phyloP scores from a whole-genome alignment of 1,140 invertebrate species.

The Ptiloglossa arizonensis region DNA sequence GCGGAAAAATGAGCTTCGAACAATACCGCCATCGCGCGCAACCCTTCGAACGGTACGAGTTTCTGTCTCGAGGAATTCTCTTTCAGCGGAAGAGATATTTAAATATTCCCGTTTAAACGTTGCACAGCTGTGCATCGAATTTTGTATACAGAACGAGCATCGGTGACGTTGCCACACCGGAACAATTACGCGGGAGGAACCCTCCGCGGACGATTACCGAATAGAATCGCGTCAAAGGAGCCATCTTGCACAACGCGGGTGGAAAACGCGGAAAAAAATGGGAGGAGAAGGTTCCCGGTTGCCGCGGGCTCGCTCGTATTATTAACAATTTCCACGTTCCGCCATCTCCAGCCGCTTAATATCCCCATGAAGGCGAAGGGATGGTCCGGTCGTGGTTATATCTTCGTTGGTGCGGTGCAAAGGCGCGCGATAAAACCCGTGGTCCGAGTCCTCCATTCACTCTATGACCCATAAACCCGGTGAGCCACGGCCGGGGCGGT shows the following conservation, averaged over 20 bases:
- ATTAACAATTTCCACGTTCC: slow-evolving; percentile 43
- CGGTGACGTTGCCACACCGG: too few species aligned
- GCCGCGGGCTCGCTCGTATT: not conserved
- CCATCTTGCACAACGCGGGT: not conserved
- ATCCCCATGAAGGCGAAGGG: slow-evolving; percentile 33
- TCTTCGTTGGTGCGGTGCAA: slow-evolving; percentile 24
- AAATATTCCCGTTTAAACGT: too few species aligned
- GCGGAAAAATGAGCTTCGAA: too few species aligned
- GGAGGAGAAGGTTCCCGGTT: not conserved
- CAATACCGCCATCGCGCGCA: too few species aligned
- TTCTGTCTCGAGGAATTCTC: too few species aligned
- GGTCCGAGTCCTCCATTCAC: slow-evolving; percentile 54
- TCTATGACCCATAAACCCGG: slow-evolving; percentile 68
- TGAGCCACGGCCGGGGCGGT: slow-evolving; percentile 46
- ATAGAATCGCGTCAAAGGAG: not conserved
- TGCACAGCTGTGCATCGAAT: too few species aligned
- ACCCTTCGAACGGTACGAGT: too few species aligned
- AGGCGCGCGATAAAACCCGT: slow-evolving; percentile 55
- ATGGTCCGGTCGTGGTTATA: slow-evolving; percentile 22
- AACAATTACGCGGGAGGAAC: too few species aligned
- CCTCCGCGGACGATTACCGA: too few species aligned
- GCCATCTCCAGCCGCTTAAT: slow-evolving; percentile 17
- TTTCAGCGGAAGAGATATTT: too few species aligned
- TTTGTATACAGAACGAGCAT: too few species aligned
- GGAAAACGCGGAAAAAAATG: not conserved